Conservation (phyloP, 1,140 invertebrate species). For the Diprion similis region DNA sequence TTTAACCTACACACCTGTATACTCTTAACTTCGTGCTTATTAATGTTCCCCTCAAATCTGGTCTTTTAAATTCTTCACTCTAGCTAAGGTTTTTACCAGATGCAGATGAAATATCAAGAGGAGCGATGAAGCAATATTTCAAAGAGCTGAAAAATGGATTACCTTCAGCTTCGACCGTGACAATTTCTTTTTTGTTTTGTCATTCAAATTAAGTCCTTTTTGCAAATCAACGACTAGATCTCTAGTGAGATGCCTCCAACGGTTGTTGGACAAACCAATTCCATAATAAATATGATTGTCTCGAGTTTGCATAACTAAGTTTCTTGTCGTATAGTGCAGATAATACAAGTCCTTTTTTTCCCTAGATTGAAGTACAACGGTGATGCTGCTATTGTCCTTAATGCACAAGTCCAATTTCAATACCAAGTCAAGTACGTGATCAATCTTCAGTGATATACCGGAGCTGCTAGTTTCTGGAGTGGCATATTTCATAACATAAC, state of each 20-base stretch:
- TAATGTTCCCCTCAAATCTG: too few species aligned
- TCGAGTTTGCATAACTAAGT: constrained; percentile 74
- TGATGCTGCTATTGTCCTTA: constrained; percentile 81
- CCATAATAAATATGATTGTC: constrained; percentile 86
- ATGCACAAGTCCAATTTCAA: constrained; percentile 77
- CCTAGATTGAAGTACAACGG: constrained; percentile 77
- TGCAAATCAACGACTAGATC: constrained; percentile 92
- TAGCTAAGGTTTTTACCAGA: too few species aligned
- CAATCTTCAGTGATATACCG: constrained; percentile 74
- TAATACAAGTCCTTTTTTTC: constrained; percentile 79
- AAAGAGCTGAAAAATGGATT: constrained; percentile 19
- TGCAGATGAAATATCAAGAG: background rate
- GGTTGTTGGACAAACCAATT: constrained; percentile 71
- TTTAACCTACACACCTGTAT: background rate
- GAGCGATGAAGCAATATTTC: background rate
- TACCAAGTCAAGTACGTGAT: constrained; percentile 80
- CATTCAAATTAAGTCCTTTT: constrained; percentile 77
- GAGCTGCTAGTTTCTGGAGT: constrained; percentile 74
- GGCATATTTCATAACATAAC: constrained; percentile 72
- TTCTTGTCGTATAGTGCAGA: constrained; percentile 83
- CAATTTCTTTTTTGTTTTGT: constrained; percentile 74
- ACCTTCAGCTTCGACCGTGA: constrained; percentile 81
- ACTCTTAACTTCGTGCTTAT: background rate
- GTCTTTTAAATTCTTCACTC: too few species aligned
- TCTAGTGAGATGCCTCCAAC: constrained; percentile 84